Percentiles rank a stretch among this genome's conserved stretches.
Conservation (phyloP, 2,797 vertebrate genomes). For the Silurus aristotelis region DNA sequence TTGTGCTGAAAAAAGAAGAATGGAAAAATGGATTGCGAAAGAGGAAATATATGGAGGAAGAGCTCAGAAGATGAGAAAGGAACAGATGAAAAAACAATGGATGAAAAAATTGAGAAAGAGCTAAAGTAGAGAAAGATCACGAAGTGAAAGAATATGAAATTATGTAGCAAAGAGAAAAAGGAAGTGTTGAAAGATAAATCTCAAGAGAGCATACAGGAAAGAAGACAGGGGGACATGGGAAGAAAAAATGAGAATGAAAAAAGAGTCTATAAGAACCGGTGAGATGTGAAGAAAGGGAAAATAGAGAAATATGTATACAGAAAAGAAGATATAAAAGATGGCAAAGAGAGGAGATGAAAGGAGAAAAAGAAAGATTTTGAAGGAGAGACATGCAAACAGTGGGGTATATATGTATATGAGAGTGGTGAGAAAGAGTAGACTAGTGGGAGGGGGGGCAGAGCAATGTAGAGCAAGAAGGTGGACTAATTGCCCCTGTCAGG, state of each 20-base stretch:
- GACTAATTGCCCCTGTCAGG: constrained; percentile 76
- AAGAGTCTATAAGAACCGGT: neutral
- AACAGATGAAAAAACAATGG: neutral
- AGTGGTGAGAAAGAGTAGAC: neutral
- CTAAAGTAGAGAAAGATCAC: neutral
- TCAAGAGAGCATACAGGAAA: neutral
- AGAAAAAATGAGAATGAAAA: neutral
- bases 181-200: neutral
- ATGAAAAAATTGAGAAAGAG: neutral
- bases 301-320: neutral
- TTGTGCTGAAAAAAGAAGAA: neutral
- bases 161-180: neutral
- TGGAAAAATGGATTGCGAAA: neutral
- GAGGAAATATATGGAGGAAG: neutral
- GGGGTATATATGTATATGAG: neutral
- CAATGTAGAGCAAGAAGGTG: constrained; percentile 53
- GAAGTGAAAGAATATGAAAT: neutral
- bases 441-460: neutral
- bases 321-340: neutral
- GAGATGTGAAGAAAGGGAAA: neutral
- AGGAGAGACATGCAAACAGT: neutral
- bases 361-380: neutral
- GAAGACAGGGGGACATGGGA: neutral
- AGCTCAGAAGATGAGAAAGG: neutral
- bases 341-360: neutral